phyloP scores from a whole-genome alignment of 2,113 vertebrate species.

The Penelope pileata region DNA sequence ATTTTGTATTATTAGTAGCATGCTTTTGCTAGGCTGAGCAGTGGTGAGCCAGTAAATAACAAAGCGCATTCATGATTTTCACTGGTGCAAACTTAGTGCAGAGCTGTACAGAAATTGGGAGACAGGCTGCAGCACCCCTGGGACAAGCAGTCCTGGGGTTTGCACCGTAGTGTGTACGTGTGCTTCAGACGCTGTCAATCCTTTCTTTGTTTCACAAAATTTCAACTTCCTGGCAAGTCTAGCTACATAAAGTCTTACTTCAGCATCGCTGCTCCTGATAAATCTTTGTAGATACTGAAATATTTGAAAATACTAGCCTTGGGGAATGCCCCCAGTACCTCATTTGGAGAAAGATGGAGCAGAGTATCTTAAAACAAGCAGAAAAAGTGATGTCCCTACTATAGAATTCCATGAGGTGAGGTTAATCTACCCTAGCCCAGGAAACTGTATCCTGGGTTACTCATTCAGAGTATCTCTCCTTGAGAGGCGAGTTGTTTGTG shows the following conservation, averaged over 20 bases:
- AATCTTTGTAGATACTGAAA: neutral
- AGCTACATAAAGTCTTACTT: neutral
- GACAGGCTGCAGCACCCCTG: neutral
- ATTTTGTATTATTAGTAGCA: rapidly evolving
- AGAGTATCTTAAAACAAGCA: neutral
- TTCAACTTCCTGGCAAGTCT: neutral
- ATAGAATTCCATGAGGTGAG: rapidly evolving
- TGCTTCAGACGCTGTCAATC: neutral
- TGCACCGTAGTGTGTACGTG: neutral
- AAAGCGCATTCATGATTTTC: neutral
- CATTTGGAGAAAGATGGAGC: neutral
- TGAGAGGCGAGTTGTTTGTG: neutral
- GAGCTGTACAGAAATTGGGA: neutral
- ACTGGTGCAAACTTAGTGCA: too few species aligned
- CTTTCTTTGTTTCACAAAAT: neutral
- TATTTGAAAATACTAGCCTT: neutral
- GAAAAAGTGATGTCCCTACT: neutral
- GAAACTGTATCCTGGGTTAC: neutral
- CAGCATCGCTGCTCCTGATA: neutral
- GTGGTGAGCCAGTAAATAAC: neutral
- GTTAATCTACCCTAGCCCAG: neutral
- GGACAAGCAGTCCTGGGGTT: neutral
- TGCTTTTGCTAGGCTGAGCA: neutral
- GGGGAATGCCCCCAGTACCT: neutral
- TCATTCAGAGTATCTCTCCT: neutral